A percentile compares a stretch with the other conserved stretches of the same genome.
Conservation (phyloP, 1,140 invertebrate species). For the Whitmania pigra region DNA sequence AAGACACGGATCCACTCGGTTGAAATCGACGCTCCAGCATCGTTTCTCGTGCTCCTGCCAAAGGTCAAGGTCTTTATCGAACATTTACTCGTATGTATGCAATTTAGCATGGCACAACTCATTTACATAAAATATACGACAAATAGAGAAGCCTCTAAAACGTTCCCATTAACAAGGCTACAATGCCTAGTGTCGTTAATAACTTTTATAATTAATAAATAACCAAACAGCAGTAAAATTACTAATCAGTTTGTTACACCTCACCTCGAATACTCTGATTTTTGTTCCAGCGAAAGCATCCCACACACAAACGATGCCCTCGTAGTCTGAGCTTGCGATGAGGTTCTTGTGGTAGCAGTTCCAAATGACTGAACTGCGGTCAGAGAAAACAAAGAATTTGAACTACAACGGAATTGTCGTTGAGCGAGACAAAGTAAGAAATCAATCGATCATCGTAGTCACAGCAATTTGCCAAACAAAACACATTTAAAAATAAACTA, state of each 20-base stretch:
- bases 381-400: slow-evolving; percentile 18
- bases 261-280: slow-evolving; percentile 48
- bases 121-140: no score
- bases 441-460: neutral
- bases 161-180: no score
- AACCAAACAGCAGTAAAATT: no score
- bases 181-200: no score
- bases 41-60: slow-evolving; percentile 86
- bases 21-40: slow-evolving; percentile 94
- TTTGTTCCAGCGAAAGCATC: slow-evolving; percentile 68
- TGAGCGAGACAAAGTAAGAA: neutral
- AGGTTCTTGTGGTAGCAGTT: slow-evolving; percentile 80
- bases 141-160: no score
- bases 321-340: slow-evolving; percentile 85
- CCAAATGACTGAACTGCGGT: slow-evolving; percentile 74
- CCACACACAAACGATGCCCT: slow-evolving; percentile 84
- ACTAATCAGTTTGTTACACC: no score
- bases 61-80: slow-evolving; percentile 27
- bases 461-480: no score
- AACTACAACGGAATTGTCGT: neutral
- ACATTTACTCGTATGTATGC: no score
- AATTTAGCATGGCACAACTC: neutral
- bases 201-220: no score
- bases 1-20: slow-evolving; percentile 73
- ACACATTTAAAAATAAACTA: no score